Conservation (phyloP, 2,888 invertebrate genomes). For the Antitype chi region DNA sequence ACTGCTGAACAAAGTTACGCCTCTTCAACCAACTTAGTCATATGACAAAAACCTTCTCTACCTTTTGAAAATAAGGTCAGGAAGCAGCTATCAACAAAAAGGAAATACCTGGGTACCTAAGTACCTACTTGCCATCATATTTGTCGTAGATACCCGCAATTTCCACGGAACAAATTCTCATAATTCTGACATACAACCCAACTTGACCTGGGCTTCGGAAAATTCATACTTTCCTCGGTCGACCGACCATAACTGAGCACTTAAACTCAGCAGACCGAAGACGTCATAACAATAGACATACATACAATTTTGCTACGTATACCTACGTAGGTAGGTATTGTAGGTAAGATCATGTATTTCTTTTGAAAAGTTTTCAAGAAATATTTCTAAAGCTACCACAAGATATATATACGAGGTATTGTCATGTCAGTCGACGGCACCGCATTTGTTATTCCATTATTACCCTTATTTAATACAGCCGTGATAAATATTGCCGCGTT, state of each 20-base stretch:
- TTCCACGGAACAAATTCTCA: slow-evolving; percentile 45
- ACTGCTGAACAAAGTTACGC: background rate
- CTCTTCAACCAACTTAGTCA: background rate
- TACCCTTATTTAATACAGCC: slow-evolving; percentile 84
- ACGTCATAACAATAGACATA: slow-evolving; percentile 58
- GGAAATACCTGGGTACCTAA: slow-evolving; percentile 27
- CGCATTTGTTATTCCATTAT: slow-evolving; percentile 86
- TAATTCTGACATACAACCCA: slow-evolving; percentile 52
- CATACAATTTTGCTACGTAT: slow-evolving; percentile 28
- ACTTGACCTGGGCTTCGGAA: slow-evolving; percentile 53
- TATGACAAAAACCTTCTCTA: background rate
- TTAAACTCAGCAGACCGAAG: slow-evolving; percentile 52
- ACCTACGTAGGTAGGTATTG: slow-evolving; percentile 20
- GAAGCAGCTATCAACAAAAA: slow-evolving; percentile 25
- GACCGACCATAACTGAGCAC: slow-evolving; percentile 47
- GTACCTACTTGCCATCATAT: slow-evolving; percentile 24
- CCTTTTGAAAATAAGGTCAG: slow-evolving; percentile 21
- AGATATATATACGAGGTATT: slow-evolving; percentile 67
- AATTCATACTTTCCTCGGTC: slow-evolving; percentile 47
- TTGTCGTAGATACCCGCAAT: slow-evolving; percentile 39
- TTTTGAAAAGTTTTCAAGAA: slow-evolving; percentile 55
- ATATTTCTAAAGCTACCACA: slow-evolving; percentile 54
- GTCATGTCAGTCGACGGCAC: slow-evolving; percentile 75
- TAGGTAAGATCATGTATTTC: slow-evolving; percentile 52
- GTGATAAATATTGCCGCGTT: slow-evolving; percentile 81